A percentile compares a stretch with the other conserved stretches of the same genome.
Evolutionary conservation across 2,113 vertebrate genomes (phyloP).

Genomic region (Parus major): DNA sequence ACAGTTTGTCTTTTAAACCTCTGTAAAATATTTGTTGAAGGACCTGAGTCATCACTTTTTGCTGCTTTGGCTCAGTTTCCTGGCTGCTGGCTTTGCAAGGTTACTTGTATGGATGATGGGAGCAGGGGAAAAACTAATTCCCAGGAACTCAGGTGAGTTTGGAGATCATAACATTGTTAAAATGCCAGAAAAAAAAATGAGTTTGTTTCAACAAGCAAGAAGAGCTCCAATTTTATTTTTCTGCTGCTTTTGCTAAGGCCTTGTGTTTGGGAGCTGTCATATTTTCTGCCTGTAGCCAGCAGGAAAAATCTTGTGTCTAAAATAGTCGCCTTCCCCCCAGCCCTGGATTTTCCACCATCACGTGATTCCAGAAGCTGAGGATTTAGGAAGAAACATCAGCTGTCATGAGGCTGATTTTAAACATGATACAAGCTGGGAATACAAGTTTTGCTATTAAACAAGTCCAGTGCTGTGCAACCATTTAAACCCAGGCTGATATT

Average conservation of each 20-base stretch:
- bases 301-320: not conserved
- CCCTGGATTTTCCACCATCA: conserved; percentile 1
- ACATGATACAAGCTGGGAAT: not conserved
- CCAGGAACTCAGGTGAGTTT: not conserved
- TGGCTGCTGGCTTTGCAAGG: not conserved
- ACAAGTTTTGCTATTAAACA: not conserved
- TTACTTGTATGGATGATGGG: not conserved
- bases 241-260: not conserved
- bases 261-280: not conserved
- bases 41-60: conserved; percentile 6
- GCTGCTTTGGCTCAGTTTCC: not conserved
- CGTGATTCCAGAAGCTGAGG: not conserved
- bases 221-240: not conserved
- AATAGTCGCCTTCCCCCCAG: not conserved
- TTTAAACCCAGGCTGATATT: not conserved
- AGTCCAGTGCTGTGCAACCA: not conserved
- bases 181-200: not conserved
- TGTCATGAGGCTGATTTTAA: not conserved
- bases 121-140: not conserved
- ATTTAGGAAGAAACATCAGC: conserved; percentile 18
- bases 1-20: not conserved
- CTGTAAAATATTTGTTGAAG: not conserved
- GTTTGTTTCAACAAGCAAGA: not conserved
- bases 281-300: conserved; percentile 3
- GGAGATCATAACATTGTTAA: not conserved